A percentile compares a stretch with the other conserved stretches of the same genome.
These are phyloP conservation scores for Pteropus alecto DNA, from an alignment of 2,113 vertebrate genomes.

Conservation along the genomic window DNA sequence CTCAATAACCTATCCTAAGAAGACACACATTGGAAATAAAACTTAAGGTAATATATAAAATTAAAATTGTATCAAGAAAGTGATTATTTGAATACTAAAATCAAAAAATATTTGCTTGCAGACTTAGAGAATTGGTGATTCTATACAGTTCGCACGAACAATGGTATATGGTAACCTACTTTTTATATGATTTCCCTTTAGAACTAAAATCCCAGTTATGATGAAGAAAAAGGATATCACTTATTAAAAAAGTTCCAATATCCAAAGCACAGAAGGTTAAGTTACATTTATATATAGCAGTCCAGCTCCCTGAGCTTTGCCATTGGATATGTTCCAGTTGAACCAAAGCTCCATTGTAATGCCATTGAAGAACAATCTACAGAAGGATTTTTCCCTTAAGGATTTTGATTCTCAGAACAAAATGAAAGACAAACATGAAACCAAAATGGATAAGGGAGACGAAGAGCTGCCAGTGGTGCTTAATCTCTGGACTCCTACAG, in stretches of 20 bases:
- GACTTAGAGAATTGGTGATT: constrained; percentile 57
- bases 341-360: constrained; percentile 57
- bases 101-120: neutral
- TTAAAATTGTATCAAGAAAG: constrained; percentile 5
- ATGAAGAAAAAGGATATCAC: constrained; percentile 67
- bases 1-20: neutral
- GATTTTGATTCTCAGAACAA: constrained; percentile 26
- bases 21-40: neutral
- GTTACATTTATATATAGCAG: neutral
- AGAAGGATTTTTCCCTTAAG: constrained; percentile 33
- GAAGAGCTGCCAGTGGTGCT: constrained; percentile 27
- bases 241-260: constrained; percentile 51
- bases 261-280: constrained; percentile 36
- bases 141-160: constrained; percentile 27
- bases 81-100: neutral
- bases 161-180: constrained; percentile 77
- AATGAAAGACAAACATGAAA: constrained; percentile 35
- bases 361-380: constrained; percentile 24
- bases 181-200: constrained; percentile 82
- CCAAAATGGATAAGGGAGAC: constrained; percentile 25
- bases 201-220: constrained; percentile 76
- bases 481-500: constrained; percentile 58
- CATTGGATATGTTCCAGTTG: constrained; percentile 38
- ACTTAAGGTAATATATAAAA: neutral
- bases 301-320: neutral